Conservation (phyloP, 2,888 invertebrate species). For the Parnassius apollo region DNA sequence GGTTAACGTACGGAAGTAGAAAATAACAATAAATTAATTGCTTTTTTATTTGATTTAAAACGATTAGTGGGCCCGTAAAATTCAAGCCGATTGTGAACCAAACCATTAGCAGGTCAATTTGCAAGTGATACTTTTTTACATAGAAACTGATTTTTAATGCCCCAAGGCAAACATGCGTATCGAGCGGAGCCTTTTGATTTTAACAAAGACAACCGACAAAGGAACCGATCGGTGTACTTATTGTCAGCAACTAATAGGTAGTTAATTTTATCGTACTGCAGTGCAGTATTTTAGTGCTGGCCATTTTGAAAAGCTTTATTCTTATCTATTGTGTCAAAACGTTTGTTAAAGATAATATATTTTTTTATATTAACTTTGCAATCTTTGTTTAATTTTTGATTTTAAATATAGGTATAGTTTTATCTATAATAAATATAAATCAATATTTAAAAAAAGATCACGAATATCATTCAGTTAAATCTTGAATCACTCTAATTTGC, state of each 20-base stretch:
- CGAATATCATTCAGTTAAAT: too few species aligned
- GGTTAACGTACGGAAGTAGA: too few species aligned
- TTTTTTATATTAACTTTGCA: not conserved
- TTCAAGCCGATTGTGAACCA: conserved; percentile 27
- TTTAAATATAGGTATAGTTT: too few species aligned
- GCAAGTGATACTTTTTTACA: conserved; percentile 54
- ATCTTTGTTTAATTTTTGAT: not conserved
- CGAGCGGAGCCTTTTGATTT: conserved; percentile 62
- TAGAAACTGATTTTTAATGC: conserved; percentile 61
- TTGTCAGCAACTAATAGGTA: conserved; percentile 41
- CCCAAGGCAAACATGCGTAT: conserved; percentile 53
- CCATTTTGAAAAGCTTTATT: conserved; percentile 2
- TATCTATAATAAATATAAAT: too few species aligned
- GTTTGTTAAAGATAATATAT: not conserved
- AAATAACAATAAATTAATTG: too few species aligned
- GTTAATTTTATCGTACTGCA: conserved; percentile 37
- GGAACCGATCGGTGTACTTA: conserved; percentile 45
- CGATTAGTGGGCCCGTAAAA: not conserved
- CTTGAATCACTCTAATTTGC: too few species aligned
- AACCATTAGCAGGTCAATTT: conserved; percentile 48
- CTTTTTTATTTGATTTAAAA: too few species aligned
- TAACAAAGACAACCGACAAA: conserved; percentile 69
- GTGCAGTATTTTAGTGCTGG: conserved; percentile 25
- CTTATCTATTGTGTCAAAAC: not conserved
- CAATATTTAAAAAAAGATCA: too few species aligned